phyloP scores from a whole-genome alignment of 2,113 vertebrate genomes.

The Ctenomys sociabilis region DNA sequence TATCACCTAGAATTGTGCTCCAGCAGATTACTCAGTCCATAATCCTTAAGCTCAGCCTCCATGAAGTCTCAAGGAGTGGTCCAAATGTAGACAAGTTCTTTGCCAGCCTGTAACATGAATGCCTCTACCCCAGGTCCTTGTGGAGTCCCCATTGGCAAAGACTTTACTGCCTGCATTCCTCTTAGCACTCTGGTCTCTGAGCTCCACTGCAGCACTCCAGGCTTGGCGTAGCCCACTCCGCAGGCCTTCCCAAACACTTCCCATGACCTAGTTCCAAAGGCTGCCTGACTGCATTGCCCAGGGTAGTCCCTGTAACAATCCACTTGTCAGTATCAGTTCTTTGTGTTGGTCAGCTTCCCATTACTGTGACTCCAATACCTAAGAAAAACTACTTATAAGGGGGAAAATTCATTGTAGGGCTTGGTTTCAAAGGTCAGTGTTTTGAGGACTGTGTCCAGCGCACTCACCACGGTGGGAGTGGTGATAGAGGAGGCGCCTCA shows the following conservation, averaged over 20 bases:
- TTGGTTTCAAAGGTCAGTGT: not conserved
- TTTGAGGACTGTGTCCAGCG: not conserved
- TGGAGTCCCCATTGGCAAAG: not conserved
- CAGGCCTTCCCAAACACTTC: not conserved
- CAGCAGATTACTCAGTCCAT: not conserved
- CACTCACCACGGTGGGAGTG: not conserved
- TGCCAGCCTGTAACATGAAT: not conserved
- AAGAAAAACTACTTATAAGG: not conserved
- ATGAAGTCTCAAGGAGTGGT: not conserved
- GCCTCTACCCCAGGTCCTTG: not conserved
- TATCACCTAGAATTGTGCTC: not conserved
- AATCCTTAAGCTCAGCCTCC: not conserved
- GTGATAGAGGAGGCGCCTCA: not conserved
- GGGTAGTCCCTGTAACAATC: not conserved
- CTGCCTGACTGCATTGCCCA: not conserved
- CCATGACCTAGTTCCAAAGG: not conserved
- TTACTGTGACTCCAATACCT: not conserved
- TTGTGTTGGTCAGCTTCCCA: not conserved
- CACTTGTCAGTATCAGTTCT: not conserved
- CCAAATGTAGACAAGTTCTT: not conserved
- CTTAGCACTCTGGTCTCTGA: not conserved
- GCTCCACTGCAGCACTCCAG: not conserved
- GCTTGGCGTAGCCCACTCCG: not conserved
- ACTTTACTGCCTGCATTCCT: not conserved
- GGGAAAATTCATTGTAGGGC: not conserved